Evolutionary conservation across 64 coral and sea anemone genomes (phyloP), one percentile per base, ranked within the genome.

Genomic region (Montipora sp.): DNA sequence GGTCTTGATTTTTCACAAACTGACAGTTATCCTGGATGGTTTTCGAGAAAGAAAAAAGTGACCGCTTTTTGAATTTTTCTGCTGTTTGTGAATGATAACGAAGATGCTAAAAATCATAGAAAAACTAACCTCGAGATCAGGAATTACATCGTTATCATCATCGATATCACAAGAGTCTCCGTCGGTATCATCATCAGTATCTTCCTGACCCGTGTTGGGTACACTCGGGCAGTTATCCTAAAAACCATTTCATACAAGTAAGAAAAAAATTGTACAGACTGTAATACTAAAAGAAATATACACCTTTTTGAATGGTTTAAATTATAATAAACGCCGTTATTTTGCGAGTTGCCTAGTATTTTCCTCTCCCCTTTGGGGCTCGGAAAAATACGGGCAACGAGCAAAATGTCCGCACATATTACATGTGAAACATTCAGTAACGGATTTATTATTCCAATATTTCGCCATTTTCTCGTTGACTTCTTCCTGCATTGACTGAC

Each of bases 81-180:
- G 51, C 5, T 55, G 9, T 55, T 55, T 55, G 51, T 55, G 5
- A 10, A 10, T 55, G 51, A 5, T 55, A 10, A 36, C 27, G 27
- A 36, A 36, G 27, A 36, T 36, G 27, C 27, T 36, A 36, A 36
- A 76, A 47, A 48, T 3, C 9, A 63, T 15, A 3, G 19, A 14
- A 12, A 22, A 48, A 27, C 72, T 51, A 70, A 89, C 93, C 71
- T 66, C 65, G 53, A 66, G 90, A 19, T 94, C 93, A 78, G 48
- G 24, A 19, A 90, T 94, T 50, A 79, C 63, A 59, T 94, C 93
- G 67, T 94, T 94, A 46, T 94, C 93, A 22, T 94, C 93, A 90
- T 94, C 93, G 4, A 90, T 88, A 79, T 94, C 93, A 90, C 93
- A 94, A 5, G 93, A 75, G 76, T 94, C 87, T 46, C 93, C 93